phyloP scores from a whole-genome alignment of 2,797 vertebrate species.

The Sardinella longiceps region DNA sequence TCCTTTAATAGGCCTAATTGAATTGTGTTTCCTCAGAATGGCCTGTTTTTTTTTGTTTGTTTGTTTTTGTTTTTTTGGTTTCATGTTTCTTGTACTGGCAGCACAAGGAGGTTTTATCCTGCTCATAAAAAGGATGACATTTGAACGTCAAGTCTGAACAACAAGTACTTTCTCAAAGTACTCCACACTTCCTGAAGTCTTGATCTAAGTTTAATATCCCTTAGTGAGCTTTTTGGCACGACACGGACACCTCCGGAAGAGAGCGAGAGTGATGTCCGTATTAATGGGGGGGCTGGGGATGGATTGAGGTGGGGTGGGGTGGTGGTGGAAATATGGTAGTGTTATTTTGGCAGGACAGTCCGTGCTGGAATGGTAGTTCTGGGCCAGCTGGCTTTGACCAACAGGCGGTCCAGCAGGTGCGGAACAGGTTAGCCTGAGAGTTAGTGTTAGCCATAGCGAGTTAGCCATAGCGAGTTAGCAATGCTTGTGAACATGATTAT shows the following conservation, averaged over 20 bases:
- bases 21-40: neutral
- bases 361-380: neutral
- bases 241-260: constrained; percentile 3
- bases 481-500: neutral
- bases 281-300: constrained; percentile 9
- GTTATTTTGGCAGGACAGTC: neutral
- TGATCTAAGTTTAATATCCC: neutral
- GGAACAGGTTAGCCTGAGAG: neutral
- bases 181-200: constrained; percentile 8
- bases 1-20: neutral
- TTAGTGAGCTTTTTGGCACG: neutral
- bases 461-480: neutral
- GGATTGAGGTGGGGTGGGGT: too few relatives aligned
- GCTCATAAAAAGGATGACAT: neutral
- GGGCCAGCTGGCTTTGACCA: neutral
- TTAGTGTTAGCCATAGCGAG: too few relatives aligned
- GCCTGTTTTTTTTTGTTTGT: neutral
- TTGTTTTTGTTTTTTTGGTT: neutral
- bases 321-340: neutral
- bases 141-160: constrained; percentile 7
- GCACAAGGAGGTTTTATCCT: neutral
- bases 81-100: neutral
- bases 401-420: neutral
- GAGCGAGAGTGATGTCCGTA: neutral
- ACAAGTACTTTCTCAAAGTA: neutral